Percentiles rank a stretch among this genome's conserved stretches.
Evolutionary conservation across 2,888 invertebrate species (phyloP).

Genomic region (Branchipolynoe longqiensis): DNA sequence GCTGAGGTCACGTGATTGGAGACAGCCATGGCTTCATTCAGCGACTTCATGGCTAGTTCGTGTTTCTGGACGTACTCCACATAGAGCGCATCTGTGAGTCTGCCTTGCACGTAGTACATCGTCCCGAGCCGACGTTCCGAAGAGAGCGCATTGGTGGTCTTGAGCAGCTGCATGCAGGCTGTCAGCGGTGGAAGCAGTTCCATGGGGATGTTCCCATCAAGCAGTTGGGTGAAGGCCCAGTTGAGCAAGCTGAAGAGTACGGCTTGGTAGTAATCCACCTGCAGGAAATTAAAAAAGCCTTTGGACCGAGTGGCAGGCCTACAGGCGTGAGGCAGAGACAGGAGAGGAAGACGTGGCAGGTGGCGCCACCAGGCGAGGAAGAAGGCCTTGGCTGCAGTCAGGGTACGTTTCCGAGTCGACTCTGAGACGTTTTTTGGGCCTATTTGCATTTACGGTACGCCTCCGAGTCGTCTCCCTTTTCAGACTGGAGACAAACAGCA

Average conservation of each 20-base stretch:
- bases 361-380: too few species aligned
- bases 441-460: too few species aligned
- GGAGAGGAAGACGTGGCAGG: too few species aligned
- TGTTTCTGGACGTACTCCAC: background rate
- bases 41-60: background rate
- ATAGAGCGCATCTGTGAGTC: background rate
- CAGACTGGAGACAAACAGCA: too few species aligned
- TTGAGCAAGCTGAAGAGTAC: background rate
- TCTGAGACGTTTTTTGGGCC: too few species aligned
- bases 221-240: background rate
- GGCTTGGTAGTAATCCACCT: conserved; percentile 38
- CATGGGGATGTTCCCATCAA: background rate
- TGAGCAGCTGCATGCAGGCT: background rate
- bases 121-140: background rate
- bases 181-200: background rate
- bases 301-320: too few species aligned
- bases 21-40: background rate
- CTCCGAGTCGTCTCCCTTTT: too few species aligned
- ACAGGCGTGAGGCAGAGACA: too few species aligned
- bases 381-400: too few species aligned
- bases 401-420: too few species aligned
- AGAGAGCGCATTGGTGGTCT: background rate
- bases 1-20: background rate
- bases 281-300: too few species aligned
- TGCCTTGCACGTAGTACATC: conserved; percentile 29